Evolutionary conservation across 2,888 invertebrate species (phyloP).

Genomic region (Heteromurus nitidus): DNA sequence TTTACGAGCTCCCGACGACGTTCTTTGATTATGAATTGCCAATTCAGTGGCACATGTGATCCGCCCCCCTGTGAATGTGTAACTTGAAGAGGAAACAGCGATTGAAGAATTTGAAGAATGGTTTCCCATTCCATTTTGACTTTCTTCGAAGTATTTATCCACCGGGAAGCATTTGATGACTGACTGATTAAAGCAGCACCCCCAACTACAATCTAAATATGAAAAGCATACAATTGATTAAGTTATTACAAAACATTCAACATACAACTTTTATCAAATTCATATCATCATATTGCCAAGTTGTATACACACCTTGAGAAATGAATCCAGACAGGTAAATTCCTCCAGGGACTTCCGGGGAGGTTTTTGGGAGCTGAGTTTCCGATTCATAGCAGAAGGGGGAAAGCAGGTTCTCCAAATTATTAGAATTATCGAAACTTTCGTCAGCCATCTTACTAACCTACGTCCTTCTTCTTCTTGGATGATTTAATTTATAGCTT

Average conservation of each 20-base stretch:
- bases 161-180: constrained; percentile 71
- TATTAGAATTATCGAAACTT: constrained; percentile 23
- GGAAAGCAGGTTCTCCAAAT: constrained; percentile 69
- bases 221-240: no score
- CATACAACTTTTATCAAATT: no score
- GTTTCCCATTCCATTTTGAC: not conserved
- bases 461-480: no score
- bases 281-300: no score
- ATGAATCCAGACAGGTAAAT: constrained; percentile 64
- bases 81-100: constrained; percentile 49
- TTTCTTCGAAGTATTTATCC: constrained; percentile 44
- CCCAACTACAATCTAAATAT: constrained; percentile 69
- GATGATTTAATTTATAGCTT: no score
- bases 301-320: constrained; percentile 69
- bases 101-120: constrained; percentile 26
- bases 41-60: constrained; percentile 70
- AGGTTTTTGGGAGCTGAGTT: constrained; percentile 51
- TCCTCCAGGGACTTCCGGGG: constrained; percentile 63
- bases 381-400: constrained; percentile 70
- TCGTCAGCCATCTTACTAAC: constrained; percentile 39
- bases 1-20: constrained; percentile 48
- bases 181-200: constrained; percentile 67
- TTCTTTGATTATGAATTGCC: constrained; percentile 59
- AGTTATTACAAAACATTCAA: no score
- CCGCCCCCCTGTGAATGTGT: constrained; percentile 39